Percentiles rank a stretch among this genome's conserved stretches.
These are phyloP conservation scores for Orestias chungarensis DNA, from an alignment of 2,797 vertebrate species.

Conservation along the genomic window DNA sequence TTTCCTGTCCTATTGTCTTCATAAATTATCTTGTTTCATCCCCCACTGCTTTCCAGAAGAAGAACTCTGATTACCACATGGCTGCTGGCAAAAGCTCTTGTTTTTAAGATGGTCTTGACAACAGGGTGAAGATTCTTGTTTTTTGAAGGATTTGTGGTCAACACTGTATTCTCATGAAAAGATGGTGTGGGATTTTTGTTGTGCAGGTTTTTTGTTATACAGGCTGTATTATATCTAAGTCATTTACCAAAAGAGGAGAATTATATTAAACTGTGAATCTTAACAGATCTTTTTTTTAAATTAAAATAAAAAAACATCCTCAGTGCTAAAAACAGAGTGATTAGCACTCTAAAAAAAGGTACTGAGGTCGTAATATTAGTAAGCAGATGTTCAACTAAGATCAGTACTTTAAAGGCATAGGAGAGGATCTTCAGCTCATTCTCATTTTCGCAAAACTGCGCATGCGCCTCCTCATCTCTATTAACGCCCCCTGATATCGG, in stretches of 20 bases:
- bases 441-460: too few relatives aligned
- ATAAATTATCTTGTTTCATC: constrained; percentile 42
- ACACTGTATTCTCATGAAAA: background rate
- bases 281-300: background rate
- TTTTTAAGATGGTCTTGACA: background rate
- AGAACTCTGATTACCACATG: constrained; percentile 50
- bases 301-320: background rate
- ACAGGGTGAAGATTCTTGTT: constrained; percentile 18
- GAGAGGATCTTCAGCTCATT: too few relatives aligned
- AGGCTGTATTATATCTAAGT: background rate
- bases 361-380: too few relatives aligned
- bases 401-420: too few relatives aligned
- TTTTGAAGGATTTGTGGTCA: constrained; percentile 30
- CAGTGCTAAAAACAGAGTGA: too few relatives aligned
- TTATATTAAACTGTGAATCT: background rate
- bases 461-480: too few relatives aligned
- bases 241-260: background rate
- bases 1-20: constrained; percentile 36
- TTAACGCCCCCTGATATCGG: too few relatives aligned
- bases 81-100: constrained; percentile 17
- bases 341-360: too few relatives aligned
- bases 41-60: constrained; percentile 45
- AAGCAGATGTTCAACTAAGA: too few relatives aligned
- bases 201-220: background rate
- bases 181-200: background rate